Percentiles rank a stretch among this genome's conserved stretches.
phyloP scores from a whole-genome alignment of 2,888 invertebrate genomes.

The Palloptera scutellata region DNA sequence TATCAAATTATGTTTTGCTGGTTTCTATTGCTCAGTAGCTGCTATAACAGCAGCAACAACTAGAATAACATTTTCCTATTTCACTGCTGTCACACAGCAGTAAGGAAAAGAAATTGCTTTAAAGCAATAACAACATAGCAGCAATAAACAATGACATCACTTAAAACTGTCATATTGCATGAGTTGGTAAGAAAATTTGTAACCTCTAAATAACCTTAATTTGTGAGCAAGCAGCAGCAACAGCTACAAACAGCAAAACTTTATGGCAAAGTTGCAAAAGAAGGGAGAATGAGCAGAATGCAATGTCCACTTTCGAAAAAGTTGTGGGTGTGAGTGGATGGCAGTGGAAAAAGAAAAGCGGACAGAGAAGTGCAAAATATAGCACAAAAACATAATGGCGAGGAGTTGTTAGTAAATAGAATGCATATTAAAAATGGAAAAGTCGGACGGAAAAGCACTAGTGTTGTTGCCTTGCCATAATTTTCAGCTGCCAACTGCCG shows the following conservation, averaged over 20 bases:
- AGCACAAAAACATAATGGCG: too few relatives aligned
- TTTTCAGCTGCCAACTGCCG: too few relatives aligned
- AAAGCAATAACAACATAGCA: conserved; percentile 19
- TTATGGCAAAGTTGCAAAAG: conserved; percentile 19
- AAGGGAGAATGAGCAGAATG: neutral
- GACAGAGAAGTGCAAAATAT: too few relatives aligned
- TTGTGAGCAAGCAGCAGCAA: conserved; percentile 34
- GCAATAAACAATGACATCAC: conserved; percentile 34
- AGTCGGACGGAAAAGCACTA: too few relatives aligned
- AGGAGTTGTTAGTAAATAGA: too few relatives aligned
- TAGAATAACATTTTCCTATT: too few relatives aligned
- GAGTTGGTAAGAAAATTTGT: conserved; percentile 42
- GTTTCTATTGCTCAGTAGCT: neutral
- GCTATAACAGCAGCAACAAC: too few relatives aligned
- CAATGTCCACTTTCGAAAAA: neutral
- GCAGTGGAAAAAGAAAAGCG: too few relatives aligned
- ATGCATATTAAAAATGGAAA: too few relatives aligned
- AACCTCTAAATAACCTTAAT: conserved; percentile 46
- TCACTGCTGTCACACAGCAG: conserved; percentile 8
- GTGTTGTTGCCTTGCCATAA: too few relatives aligned
- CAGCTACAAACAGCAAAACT: too few relatives aligned
- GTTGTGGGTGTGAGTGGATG: neutral
- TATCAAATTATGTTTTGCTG: neutral
- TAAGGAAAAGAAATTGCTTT: conserved; percentile 30
- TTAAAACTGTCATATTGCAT: conserved; percentile 43